Base-by-base conservation (phyloP, 2,888 invertebrate species). In the Poecilus cupreus region DNA sequence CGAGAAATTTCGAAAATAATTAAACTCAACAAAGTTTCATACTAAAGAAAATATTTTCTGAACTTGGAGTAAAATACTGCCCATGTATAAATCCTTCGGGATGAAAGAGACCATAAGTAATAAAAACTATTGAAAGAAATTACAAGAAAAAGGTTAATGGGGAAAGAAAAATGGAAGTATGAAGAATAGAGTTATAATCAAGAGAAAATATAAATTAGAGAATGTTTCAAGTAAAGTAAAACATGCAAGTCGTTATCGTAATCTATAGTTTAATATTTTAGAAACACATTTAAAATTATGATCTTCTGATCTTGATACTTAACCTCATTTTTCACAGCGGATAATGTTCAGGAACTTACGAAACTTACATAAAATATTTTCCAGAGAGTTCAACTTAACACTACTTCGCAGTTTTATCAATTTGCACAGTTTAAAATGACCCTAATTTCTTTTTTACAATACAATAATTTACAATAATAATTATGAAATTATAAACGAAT, bases 111-210 rank as follows among this genome's bases (percentile, higher is more conserved):
- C 18, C 0, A 54, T 18, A 11, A 54, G 18, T 22, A 18, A 49
- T 49, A 54, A 54, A 54, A 54, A 54, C 54, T 54, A 54, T 54
- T 54, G 54, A 54, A 18, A 49, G 49, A 49, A 49, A 49, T 49
- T 6, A 6, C 16, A 49, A 49, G 49, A 49, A 49, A 49, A 49
- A 49, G n/a, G n/a, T 49, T 49, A 49, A 49, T 49, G 16, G 6
- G 4, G n/a, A 10, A 49, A 0, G n/a, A 49, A 49, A 49, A 49
- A 49, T 4, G n/a, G n/a, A 49, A 13, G 16, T 49, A 6, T 11
- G 32, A 32, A n/a, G n/a, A 43, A 43, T n/a, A 0, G 43, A 43
- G 13, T 13, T 43, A 54, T 18, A 54, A 54, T 54, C 18, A 22
- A 18, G 22, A 54, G 54, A 18, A 54, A 54, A 54, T 54, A 54